phyloP scores from a whole-genome alignment of 2,797 vertebrate genomes.

The Acanthornis magna region DNA sequence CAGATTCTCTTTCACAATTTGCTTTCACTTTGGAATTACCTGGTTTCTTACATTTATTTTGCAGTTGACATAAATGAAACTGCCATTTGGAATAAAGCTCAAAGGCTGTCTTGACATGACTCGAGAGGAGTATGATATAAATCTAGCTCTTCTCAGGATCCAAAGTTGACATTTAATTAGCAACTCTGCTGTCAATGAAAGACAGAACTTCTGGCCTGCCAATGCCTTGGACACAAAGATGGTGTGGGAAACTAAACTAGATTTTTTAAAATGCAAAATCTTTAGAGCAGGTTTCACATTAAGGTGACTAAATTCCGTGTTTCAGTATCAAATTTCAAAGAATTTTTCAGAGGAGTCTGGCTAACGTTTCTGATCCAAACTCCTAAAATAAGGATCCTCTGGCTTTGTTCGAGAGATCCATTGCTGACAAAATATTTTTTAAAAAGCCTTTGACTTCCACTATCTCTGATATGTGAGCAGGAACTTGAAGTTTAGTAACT shows the following conservation, averaged over 20 bases:
- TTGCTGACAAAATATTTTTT: neutral
- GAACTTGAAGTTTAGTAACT: neutral
- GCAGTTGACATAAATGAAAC: neutral
- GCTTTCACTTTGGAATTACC: neutral
- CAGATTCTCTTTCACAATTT: neutral
- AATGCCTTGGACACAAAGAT: neutral
- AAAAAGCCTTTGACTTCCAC: neutral
- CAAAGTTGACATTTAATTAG: conserved; percentile 4
- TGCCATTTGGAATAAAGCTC: neutral
- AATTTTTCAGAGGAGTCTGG: neutral
- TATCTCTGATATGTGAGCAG: neutral
- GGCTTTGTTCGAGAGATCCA: neutral
- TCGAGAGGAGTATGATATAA: neutral
- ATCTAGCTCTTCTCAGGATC: neutral
- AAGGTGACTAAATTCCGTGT: neutral
- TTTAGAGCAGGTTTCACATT: neutral
- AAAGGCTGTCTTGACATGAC: neutral
- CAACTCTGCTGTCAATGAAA: neutral
- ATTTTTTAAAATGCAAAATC: neutral
- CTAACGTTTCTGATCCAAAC: neutral
- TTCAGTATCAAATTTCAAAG: neutral
- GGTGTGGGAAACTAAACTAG: neutral
- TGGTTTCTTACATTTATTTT: neutral
- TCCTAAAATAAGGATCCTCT: neutral
- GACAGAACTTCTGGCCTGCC: neutral